Evolutionary conservation across 64 coral and sea anemone species (phyloP), one percentile per base, ranked within the genome.

Genomic region (Montipora foliosa): DNA sequence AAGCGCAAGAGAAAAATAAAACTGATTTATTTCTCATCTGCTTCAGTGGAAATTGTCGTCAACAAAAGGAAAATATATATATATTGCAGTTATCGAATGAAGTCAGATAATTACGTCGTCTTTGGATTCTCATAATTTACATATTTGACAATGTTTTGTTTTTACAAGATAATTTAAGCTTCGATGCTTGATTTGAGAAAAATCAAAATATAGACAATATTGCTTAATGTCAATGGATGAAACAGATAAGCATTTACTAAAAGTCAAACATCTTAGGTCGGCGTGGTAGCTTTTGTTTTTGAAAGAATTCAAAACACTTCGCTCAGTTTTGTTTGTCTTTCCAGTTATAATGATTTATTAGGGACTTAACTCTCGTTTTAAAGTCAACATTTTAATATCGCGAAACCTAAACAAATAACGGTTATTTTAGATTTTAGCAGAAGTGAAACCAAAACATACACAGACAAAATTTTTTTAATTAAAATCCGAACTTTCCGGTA

Each of bases 391-490:
- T 46, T 37, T 11, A 14, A 14, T 45, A 12, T 44, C 11, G 24
- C 37, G 7, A 45, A 76, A 71, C 68, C 19, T 71, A n/a, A 62
- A 82, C 21, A 37, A 60, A 37, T 44, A 2, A 62, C 37, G 4
- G 55, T 61, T 82, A 53, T 49, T 62, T 45, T 61, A 81, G 51
- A 4, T 24, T 12, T 62, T 25, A 22, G 79, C 20, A 60, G 8
- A 82, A 82, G 10, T 61, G 24, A n/a, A 82, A 82, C 11, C 79
- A n/a, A 82, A 82, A 82, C 52, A 82, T 25, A 57, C 53, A 82
- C 15, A 71, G 19, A 20, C 61, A 64, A 37, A 2, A 2, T 64
- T 4, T 24, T 61, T 82, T 61, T 61, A 37, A 61, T 82, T 60
- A 16, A 62, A 82, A 44, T 4, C 37, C 60, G 57, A 60, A 37